These are phyloP conservation scores for Coranthus polyacanthus DNA, from an alignment of 2,797 vertebrate genomes.

Conservation along the genomic window DNA sequence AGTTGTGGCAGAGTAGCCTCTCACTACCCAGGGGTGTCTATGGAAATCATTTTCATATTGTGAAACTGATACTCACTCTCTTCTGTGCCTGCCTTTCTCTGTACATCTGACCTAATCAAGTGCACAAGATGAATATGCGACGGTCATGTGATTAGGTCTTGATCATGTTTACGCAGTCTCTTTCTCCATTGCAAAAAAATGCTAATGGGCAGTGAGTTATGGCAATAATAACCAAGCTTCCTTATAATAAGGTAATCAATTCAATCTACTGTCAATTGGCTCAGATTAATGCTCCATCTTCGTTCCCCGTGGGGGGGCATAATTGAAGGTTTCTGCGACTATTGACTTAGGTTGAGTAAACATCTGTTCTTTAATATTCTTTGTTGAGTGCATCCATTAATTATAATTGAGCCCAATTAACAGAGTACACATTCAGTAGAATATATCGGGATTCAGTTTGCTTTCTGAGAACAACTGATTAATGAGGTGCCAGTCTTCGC, in stretches of 20 bases:
- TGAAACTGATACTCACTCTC: slow-evolving; percentile 76
- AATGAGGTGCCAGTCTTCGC: slow-evolving; percentile 41
- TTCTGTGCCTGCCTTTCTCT: slow-evolving; percentile 58
- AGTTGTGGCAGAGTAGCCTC: slow-evolving; percentile 40
- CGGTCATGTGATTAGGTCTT: slow-evolving; percentile 73
- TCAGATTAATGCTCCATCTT: slow-evolving; percentile 77
- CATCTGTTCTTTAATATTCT: slow-evolving; percentile 83
- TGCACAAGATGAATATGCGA: slow-evolving; percentile 75
- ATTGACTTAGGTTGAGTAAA: slow-evolving; percentile 82
- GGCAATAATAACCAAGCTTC: slow-evolving; percentile 86
- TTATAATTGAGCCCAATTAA: slow-evolving; percentile 79
- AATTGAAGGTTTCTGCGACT: slow-evolving; percentile 82
- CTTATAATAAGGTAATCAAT: slow-evolving; percentile 88
- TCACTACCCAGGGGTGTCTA: slow-evolving; percentile 70
- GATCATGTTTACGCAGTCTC: slow-evolving; percentile 77
- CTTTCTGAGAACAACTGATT: slow-evolving; percentile 43
- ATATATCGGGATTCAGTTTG: slow-evolving; percentile 60
- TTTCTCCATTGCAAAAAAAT: slow-evolving; percentile 65
- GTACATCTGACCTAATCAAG: slow-evolving; percentile 78
- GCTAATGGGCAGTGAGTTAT: slow-evolving; percentile 86
- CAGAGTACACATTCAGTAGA: slow-evolving; percentile 49
- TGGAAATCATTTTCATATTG: slow-evolving; percentile 75
- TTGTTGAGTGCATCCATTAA: slow-evolving; percentile 74
- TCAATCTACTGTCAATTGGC: slow-evolving; percentile 84
- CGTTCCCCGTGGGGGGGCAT: slow-evolving; percentile 68